A percentile compares a stretch with the other conserved stretches of the same genome.
These are phyloP conservation scores for Himalopsyche tibetana DNA, from an alignment of 2,888 invertebrate genomes.

Conservation along the genomic window DNA sequence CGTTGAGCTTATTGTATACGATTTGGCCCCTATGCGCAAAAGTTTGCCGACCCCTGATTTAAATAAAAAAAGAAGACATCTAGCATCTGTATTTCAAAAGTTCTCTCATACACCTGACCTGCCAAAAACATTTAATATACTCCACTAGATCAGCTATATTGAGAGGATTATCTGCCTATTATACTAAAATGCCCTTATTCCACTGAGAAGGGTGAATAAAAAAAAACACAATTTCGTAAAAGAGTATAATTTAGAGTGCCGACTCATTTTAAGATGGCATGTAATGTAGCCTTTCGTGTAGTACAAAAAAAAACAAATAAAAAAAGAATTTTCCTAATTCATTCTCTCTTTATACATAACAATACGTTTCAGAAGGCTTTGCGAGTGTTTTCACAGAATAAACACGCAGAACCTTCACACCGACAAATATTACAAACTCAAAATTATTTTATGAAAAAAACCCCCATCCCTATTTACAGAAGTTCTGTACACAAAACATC, in stretches of 20 bases:
- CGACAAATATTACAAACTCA: neutral
- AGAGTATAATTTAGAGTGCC: neutral
- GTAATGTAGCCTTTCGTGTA: neutral
- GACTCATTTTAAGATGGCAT: neutral
- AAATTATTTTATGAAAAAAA: neutral
- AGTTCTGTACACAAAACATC: too few relatives aligned
- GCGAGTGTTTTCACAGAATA: neutral
- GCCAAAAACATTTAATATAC: too few relatives aligned
- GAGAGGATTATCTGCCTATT: neutral
- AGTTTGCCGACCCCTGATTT: too few relatives aligned
- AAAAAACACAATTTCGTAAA: neutral
- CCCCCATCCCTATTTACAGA: too few relatives aligned
- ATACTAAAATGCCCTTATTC: neutral
- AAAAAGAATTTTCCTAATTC: conserved; percentile 10
- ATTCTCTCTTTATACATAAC: neutral
- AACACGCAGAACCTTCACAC: neutral
- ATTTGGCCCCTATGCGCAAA: too few relatives aligned
- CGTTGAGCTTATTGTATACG: too few relatives aligned
- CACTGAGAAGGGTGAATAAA: neutral
- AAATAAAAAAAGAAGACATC: too few relatives aligned
- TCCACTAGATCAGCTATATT: too few relatives aligned
- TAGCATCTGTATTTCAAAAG: too few relatives aligned
- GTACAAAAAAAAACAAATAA: neutral
- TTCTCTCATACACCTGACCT: too few relatives aligned
- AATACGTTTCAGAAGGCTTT: neutral